Conservation (phyloP, 1,140 invertebrate genomes). For the Aleiodes sp. region DNA sequence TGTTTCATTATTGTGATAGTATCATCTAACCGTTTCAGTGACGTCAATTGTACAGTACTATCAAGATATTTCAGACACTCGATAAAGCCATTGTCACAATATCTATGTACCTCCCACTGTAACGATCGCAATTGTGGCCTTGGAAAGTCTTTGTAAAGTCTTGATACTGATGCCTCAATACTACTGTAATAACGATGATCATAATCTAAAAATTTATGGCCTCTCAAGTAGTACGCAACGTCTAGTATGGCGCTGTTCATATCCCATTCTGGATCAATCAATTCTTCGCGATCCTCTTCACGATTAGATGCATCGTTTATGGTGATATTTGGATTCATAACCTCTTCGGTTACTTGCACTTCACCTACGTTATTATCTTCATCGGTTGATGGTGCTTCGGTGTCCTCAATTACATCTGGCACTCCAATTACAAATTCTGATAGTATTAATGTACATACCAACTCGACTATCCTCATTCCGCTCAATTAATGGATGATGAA, state of each 20-base stretch:
- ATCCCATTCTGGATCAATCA: constrained; percentile 43
- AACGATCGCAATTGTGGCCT: constrained; percentile 65
- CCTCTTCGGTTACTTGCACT: constrained; percentile 42
- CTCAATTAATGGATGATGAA: not conserved
- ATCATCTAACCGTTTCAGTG: constrained; percentile 64
- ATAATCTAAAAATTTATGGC: constrained; percentile 73
- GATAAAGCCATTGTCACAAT: constrained; percentile 66
- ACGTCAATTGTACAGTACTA: constrained; percentile 50
- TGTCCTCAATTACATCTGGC: constrained; percentile 7
- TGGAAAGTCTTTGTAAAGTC: constrained; percentile 66
- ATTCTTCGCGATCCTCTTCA: constrained; percentile 33
- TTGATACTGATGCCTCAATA: constrained; percentile 38
- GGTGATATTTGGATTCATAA: constrained; percentile 47
- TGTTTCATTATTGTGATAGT: constrained; percentile 62
- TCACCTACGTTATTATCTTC: constrained; percentile 31
- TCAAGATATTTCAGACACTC: constrained; percentile 69
- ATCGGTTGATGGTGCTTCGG: not conserved
- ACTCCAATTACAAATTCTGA: not conserved
- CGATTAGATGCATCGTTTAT: constrained; percentile 40
- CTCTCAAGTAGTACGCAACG: constrained; percentile 70
- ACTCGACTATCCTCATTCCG: not conserved
- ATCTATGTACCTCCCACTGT: constrained; percentile 71
- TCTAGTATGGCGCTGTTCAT: constrained; percentile 61
- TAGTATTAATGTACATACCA: not conserved
- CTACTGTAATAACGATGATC: constrained; percentile 65